These are phyloP conservation scores for Azemiops feae DNA, from an alignment of 2,113 vertebrate species.

Conservation along the genomic window DNA sequence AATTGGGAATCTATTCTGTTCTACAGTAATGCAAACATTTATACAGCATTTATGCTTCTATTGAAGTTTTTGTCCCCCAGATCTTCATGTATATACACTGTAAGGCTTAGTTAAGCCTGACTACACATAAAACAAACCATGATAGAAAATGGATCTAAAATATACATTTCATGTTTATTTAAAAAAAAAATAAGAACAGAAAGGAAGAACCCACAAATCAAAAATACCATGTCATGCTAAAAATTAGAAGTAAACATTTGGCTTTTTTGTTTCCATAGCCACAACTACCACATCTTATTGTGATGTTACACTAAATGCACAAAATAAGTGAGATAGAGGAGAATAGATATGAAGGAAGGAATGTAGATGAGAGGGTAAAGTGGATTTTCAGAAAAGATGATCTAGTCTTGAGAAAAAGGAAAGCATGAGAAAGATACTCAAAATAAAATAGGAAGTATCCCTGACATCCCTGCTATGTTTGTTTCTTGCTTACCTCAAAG, in stretches of 20 bases:
- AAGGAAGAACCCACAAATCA: not conserved
- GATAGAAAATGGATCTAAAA: not conserved
- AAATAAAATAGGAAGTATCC: not conserved
- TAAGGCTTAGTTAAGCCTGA: not conserved
- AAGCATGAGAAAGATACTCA: not conserved
- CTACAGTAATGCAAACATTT: not conserved
- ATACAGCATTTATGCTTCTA: not conserved
- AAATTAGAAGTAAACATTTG: not conserved
- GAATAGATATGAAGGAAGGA: not conserved
- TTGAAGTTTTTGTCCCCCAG: not conserved
- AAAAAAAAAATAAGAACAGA: not conserved
- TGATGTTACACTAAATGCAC: not conserved
- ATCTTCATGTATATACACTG: not conserved
- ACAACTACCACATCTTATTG: not conserved
- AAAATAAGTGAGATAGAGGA: not conserved
- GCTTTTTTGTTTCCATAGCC: not conserved
- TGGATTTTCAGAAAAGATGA: not conserved
- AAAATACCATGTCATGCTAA: not conserved
- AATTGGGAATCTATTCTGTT: not conserved
- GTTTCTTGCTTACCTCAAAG: not conserved
- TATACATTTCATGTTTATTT: not conserved
- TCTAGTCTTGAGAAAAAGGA: not conserved
- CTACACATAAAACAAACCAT: not conserved
- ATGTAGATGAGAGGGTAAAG: not conserved
- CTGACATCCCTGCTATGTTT: not conserved